phyloP scores from a whole-genome alignment of 1,140 invertebrate genomes.

The Achroia grisella region DNA sequence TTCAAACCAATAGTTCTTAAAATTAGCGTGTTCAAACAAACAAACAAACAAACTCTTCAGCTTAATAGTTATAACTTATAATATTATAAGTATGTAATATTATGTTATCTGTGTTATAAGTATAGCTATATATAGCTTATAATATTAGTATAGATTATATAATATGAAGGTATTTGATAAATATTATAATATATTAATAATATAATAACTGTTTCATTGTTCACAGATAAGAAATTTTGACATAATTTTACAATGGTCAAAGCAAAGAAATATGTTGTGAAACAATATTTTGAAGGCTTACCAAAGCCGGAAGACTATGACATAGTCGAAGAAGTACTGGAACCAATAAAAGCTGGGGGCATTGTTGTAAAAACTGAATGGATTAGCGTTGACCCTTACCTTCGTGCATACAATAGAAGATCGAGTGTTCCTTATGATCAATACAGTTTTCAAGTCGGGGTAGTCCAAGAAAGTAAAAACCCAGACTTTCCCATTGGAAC shows the following conservation, averaged over 20 bases:
- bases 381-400: constrained; percentile 66
- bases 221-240: too few relatives aligned
- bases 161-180: too few relatives aligned
- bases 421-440: constrained; percentile 23
- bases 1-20: too few relatives aligned
- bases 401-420: constrained; percentile 25
- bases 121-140: too few relatives aligned
- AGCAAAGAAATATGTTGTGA: constrained; percentile 27
- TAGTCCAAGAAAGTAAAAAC: constrained; percentile 19
- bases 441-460: constrained; percentile 36
- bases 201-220: too few relatives aligned
- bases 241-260: constrained; percentile 9
- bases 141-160: too few relatives aligned
- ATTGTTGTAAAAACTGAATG: constrained; percentile 51
- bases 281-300: constrained; percentile 30
- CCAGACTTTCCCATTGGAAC: constrained; percentile 70
- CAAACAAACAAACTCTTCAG: too few relatives aligned
- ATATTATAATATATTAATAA: too few relatives aligned
- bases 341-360: constrained; percentile 29
- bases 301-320: constrained; percentile 39
- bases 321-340: constrained; percentile 34
- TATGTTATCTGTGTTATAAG: too few relatives aligned
- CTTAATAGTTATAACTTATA: too few relatives aligned
- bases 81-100: too few relatives aligned
- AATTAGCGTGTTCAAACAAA: too few relatives aligned